phyloP scores from a whole-genome alignment of 1,140 invertebrate species.

The Pachypsylla venusta region DNA sequence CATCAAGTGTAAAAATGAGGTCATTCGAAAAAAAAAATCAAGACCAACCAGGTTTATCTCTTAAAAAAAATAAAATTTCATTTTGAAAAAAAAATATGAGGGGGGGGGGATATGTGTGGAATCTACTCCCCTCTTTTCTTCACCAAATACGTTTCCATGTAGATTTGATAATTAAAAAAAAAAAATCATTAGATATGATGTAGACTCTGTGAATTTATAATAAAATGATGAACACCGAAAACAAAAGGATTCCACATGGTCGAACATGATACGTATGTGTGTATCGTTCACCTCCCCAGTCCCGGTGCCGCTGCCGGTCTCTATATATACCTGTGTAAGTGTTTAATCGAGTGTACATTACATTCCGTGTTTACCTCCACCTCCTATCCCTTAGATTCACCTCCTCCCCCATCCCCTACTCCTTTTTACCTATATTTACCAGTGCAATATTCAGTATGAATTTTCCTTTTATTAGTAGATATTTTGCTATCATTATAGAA shows the following conservation, averaged over 20 bases:
- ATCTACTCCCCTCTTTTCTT: not conserved
- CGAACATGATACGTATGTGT: constrained; percentile 3
- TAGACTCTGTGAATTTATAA: not conserved
- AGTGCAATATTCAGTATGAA: too few species aligned
- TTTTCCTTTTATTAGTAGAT: too few species aligned
- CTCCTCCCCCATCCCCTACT: not conserved
- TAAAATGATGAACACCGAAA: constrained; percentile 4
- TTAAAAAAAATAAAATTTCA: not conserved
- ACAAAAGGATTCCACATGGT: not conserved
- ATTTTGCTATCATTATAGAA: too few species aligned
- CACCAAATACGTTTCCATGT: not conserved
- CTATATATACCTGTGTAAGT: constrained; percentile 5
- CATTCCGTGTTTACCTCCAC: not conserved
- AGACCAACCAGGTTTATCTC: not conserved
- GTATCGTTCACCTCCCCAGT: not conserved
- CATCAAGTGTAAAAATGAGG: constrained; percentile 6
- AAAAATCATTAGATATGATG: not conserved
- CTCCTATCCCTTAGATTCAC: not conserved
- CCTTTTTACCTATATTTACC: too few species aligned
- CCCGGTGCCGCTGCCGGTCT: not conserved
- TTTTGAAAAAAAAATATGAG: not conserved
- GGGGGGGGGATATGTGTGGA: not conserved
- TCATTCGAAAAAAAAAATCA: not conserved
- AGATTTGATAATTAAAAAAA: not conserved
- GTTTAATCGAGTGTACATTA: constrained; percentile 9